These are phyloP conservation scores for Myotis vivesi DNA, from an alignment of 2,797 vertebrate species.

Conservation along the genomic window DNA sequence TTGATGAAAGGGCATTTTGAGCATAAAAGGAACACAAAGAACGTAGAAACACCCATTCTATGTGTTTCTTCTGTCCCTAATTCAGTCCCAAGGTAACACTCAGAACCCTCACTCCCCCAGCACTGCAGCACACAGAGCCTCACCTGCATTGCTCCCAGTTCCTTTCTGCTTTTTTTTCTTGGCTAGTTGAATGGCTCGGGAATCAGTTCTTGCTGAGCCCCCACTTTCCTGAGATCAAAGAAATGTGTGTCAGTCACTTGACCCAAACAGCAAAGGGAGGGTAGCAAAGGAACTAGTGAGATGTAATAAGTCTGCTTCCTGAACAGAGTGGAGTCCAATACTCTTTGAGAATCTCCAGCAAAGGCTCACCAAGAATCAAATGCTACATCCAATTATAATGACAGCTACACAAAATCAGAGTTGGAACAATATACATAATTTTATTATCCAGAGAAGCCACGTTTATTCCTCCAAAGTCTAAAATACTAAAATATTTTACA, in stretches of 20 bases:
- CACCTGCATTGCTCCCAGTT: slow-evolving; percentile 83
- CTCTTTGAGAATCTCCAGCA: neutral
- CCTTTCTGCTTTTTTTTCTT: slow-evolving; percentile 94
- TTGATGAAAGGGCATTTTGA: neutral
- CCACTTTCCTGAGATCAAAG: slow-evolving; percentile 89
- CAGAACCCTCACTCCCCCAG: neutral
- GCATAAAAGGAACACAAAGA: neutral
- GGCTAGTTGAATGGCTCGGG: slow-evolving; percentile 95
- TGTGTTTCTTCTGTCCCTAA: neutral
- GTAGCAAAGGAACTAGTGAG: neutral
- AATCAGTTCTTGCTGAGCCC: slow-evolving; percentile 97
- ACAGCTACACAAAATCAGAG: neutral
- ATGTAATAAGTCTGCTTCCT: neutral
- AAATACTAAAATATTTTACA: slow-evolving; percentile 30
- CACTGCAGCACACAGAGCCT: slow-evolving; percentile 69
- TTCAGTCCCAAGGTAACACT: neutral
- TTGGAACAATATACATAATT: neutral
- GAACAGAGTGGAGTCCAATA: neutral
- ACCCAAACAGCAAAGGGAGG: slow-evolving; percentile 39
- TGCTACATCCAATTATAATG: neutral
- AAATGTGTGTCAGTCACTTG: slow-evolving; percentile 69
- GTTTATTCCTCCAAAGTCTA: slow-evolving; percentile 44
- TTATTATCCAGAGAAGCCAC: slow-evolving; percentile 37
- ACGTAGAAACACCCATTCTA: neutral
- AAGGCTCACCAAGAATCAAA: neutral